A percentile compares a stretch with the other conserved stretches of the same genome.
phyloP scores from a whole-genome alignment of 1,140 invertebrate genomes.

The Pseudomyrmex gracilis region DNA sequence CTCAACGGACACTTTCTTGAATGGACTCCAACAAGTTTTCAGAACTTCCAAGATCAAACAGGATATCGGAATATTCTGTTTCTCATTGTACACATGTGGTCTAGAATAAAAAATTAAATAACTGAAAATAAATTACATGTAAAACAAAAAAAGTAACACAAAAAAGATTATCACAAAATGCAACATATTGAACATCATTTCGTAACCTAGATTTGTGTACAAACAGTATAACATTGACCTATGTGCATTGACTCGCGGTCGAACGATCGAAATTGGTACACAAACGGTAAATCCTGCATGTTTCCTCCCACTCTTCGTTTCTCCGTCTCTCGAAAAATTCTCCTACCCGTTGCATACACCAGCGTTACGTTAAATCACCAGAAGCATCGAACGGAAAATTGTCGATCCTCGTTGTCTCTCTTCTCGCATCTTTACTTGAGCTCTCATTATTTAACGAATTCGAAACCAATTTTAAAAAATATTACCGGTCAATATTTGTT shows the following conservation, averaged over 20 bases:
- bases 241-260: constrained; percentile 4
- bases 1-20: background rate
- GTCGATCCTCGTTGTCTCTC: too few species aligned
- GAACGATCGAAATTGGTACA: constrained; percentile 33
- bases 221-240: constrained; percentile 27
- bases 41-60: background rate
- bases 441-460: too few species aligned
- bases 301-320: constrained; percentile 26
- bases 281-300: constrained; percentile 50
- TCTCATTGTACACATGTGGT: background rate
- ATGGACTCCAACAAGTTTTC: background rate
- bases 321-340: constrained; percentile 45
- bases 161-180: too few species aligned
- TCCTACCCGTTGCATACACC: constrained; percentile 24
- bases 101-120: too few species aligned
- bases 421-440: too few species aligned
- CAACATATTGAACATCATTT: background rate
- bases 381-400: background rate
- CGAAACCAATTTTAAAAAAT: too few species aligned
- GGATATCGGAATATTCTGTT: background rate
- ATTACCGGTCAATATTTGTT: too few species aligned
- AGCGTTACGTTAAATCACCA: background rate
- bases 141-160: too few species aligned
- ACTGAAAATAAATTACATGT: too few species aligned
- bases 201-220: constrained; percentile 21